phyloP scores from a whole-genome alignment of 2,797 vertebrate species.

The Microctenopoma stevenorrisi region DNA sequence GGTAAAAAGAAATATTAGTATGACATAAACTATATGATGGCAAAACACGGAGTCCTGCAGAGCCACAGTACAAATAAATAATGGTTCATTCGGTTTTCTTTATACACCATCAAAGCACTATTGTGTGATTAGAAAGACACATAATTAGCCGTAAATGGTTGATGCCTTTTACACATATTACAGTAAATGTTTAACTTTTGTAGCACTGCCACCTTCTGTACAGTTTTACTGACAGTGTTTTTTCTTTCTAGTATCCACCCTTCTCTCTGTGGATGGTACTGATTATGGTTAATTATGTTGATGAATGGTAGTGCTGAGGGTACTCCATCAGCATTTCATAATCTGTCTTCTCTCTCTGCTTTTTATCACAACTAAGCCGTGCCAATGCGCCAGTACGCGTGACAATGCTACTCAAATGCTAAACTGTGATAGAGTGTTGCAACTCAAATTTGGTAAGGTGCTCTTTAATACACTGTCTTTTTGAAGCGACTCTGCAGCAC shows the following conservation, averaged over 20 bases:
- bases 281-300: slow-evolving; percentile 85
- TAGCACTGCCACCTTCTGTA: slow-evolving; percentile 35
- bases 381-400: slow-evolving; percentile 39
- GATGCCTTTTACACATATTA: slow-evolving; percentile 3
- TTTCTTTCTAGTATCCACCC: slow-evolving; percentile 38
- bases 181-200: slow-evolving; percentile 24
- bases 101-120: slow-evolving; percentile 17
- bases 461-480: background rate
- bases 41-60: background rate
- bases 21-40: background rate
- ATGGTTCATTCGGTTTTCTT: slow-evolving; percentile 8
- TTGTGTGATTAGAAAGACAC: slow-evolving; percentile 14
- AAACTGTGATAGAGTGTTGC: slow-evolving; percentile 14
- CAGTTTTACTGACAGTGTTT: slow-evolving; percentile 33
- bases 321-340: slow-evolving; percentile 80
- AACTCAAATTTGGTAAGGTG: background rate
- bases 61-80: slow-evolving; percentile 11
- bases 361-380: slow-evolving; percentile 61
- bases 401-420: slow-evolving; percentile 26
- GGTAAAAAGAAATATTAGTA: background rate
- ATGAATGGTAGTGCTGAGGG: slow-evolving; percentile 79
- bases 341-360: slow-evolving; percentile 66
- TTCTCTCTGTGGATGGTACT: slow-evolving; percentile 67
- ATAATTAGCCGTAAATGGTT: slow-evolving; percentile 25
- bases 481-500: background rate